phyloP scores from a whole-genome alignment of 2,113 vertebrate species.

The Alouatta palliata region DNA sequence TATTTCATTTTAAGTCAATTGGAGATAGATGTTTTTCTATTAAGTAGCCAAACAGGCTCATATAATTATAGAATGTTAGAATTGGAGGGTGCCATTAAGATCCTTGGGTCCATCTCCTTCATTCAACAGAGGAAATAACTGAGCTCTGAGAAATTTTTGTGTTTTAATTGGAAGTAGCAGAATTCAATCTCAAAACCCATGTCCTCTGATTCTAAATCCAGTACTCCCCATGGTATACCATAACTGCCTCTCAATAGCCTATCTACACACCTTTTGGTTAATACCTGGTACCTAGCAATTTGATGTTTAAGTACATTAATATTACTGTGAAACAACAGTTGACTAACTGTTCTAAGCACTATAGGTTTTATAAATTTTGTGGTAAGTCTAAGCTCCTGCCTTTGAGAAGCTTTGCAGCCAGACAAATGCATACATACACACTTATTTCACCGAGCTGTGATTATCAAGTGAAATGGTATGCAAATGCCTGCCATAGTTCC shows the following conservation, averaged over 20 bases:
- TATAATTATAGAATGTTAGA: not conserved
- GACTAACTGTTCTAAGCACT: not conserved
- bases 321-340: not conserved
- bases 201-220: not conserved
- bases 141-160: not conserved
- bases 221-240: accelerated
- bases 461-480: not conserved
- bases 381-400: not conserved
- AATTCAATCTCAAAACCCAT: not conserved
- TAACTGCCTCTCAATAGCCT: not conserved
- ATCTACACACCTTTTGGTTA: not conserved
- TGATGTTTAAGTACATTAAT: not conserved
- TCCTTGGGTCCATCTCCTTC: not conserved
- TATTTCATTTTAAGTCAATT: not conserved
- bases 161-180: not conserved
- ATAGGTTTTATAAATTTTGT: not conserved
- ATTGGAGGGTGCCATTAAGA: not conserved
- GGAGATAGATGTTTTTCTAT: not conserved
- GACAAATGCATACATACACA: not conserved
- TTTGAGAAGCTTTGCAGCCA: not conserved
- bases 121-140: not conserved
- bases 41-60: not conserved
- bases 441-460: not conserved
- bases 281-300: not conserved
- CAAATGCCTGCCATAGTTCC: not conserved